Evolutionary conservation across 1,140 invertebrate species (phyloP).

Genomic region (Drosophila arawakana): DNA sequence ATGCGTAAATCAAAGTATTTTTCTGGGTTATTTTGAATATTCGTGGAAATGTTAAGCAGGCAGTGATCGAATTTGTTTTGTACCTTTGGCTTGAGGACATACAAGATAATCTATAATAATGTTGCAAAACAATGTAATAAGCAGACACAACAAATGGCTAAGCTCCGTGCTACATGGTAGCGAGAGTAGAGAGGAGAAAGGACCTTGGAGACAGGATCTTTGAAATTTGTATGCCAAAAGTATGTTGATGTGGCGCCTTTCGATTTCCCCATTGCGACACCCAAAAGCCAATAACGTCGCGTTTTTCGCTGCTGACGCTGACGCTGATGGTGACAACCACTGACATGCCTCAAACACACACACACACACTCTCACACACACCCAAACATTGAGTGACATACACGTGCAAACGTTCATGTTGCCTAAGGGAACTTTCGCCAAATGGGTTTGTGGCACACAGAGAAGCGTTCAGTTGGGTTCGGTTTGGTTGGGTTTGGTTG

Average conservation of each 20-base stretch:
- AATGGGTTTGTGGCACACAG: constrained; percentile 23
- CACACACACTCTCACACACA: constrained; percentile 16
- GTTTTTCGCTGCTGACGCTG: constrained; percentile 48
- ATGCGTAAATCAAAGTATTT: neutral
- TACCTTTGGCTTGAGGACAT: constrained; percentile 8
- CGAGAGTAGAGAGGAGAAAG: too few relatives aligned
- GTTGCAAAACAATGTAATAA: constrained; percentile 37
- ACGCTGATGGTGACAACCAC: constrained; percentile 78
- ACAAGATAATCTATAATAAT: constrained; percentile 42
- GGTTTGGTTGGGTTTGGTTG: neutral
- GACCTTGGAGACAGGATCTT: neutral
- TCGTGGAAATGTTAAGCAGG: neutral
- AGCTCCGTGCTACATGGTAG: neutral
- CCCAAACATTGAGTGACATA: constrained; percentile 4
- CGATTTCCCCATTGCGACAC: constrained; percentile 60
- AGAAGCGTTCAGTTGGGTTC: constrained; percentile 1
- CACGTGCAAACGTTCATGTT: constrained; percentile 19
- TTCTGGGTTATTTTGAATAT: neutral
- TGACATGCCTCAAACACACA: constrained; percentile 59
- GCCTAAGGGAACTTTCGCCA: constrained; percentile 21
- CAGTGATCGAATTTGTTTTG: constrained; percentile 6
- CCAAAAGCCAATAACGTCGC: constrained; percentile 75
- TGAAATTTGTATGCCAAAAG: constrained; percentile 12
- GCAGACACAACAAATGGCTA: constrained; percentile 5
- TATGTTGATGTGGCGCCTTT: constrained; percentile 38